phyloP scores from a whole-genome alignment of 2,888 invertebrate species.

The Heliconius ismenius region DNA sequence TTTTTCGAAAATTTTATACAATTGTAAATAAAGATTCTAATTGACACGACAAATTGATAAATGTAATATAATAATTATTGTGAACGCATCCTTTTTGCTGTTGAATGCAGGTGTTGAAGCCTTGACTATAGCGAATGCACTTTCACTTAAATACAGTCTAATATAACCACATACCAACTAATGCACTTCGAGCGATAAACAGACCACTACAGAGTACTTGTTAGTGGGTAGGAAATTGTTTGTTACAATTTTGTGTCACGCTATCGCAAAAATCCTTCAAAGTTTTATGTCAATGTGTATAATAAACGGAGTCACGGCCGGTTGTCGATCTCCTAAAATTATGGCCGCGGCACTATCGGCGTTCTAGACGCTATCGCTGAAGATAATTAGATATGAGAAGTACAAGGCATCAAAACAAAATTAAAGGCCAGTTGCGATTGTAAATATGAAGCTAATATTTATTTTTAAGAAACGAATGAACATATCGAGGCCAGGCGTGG shows the following conservation, averaged over 20 bases:
- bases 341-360: conserved; percentile 69
- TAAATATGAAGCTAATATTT: background rate
- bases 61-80: conserved; percentile 37
- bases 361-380: conserved; percentile 57
- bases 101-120: conserved; percentile 53
- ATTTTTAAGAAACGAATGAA: background rate
- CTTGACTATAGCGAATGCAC: conserved; percentile 64
- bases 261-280: conserved; percentile 74
- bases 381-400: conserved; percentile 56
- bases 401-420: conserved; percentile 48
- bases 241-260: conserved; percentile 59
- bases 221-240: conserved; percentile 47
- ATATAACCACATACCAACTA: conserved; percentile 20
- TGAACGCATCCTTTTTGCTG: conserved; percentile 43
- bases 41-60: conserved; percentile 36
- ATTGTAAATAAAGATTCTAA: conserved; percentile 43
- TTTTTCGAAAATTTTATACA: conserved; percentile 46
- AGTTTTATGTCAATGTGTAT: conserved; percentile 59
- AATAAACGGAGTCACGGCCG: conserved; percentile 77
- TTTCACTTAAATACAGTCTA: conserved; percentile 51
- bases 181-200: conserved; percentile 12
- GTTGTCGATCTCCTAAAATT: conserved; percentile 79
- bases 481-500: background rate
- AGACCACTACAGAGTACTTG: conserved; percentile 35
- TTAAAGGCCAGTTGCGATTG: conserved; percentile 38